A percentile compares a stretch with the other conserved stretches of the same genome.
Evolutionary conservation across 2,888 invertebrate genomes (phyloP).

Genomic region (Tupiocoris notatus): DNA sequence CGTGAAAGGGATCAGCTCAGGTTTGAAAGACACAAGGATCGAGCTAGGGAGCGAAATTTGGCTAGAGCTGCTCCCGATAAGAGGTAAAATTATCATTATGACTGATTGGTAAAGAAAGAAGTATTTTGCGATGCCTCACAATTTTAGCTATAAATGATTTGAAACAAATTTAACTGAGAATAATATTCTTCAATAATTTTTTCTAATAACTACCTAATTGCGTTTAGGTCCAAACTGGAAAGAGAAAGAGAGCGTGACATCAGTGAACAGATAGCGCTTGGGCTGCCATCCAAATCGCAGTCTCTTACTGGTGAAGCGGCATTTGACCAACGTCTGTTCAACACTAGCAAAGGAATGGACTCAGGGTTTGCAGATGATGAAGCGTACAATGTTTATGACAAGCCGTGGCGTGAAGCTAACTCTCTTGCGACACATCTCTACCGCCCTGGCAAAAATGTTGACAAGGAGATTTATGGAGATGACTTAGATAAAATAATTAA

Average conservation of each 20-base stretch:
- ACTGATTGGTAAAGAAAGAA: no score
- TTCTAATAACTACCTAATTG: background rate
- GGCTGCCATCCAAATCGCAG: constrained; percentile 80
- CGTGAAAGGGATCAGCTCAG: constrained; percentile 82
- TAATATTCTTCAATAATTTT: constrained; percentile 2
- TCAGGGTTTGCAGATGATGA: constrained; percentile 96
- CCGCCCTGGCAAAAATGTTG: constrained; percentile 80
- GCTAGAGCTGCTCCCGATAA: constrained; percentile 94
- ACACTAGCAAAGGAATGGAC: constrained; percentile 89
- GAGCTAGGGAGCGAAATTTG: constrained; percentile 89
- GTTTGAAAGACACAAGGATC: constrained; percentile 84
- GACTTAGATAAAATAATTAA: constrained; percentile 87
- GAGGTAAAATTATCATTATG: constrained; percentile 59
- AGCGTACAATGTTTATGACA: constrained; percentile 95
- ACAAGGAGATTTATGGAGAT: constrained; percentile 85
- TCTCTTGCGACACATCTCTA: constrained; percentile 86
- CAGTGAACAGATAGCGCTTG: constrained; percentile 96
- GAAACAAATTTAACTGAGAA: constrained; percentile 1
- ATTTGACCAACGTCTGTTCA: constrained; percentile 95
- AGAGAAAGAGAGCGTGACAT: constrained; percentile 93
- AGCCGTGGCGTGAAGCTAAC: constrained; percentile 92
- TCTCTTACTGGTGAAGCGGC: constrained; percentile 70
- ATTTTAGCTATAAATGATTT: constrained; percentile 13
- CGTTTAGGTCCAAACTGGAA: constrained; percentile 71
- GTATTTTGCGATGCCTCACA: no score